These are phyloP conservation scores for Lethenteron reissneri DNA, from an alignment of 2,113 vertebrate species.

Conservation along the genomic window DNA sequence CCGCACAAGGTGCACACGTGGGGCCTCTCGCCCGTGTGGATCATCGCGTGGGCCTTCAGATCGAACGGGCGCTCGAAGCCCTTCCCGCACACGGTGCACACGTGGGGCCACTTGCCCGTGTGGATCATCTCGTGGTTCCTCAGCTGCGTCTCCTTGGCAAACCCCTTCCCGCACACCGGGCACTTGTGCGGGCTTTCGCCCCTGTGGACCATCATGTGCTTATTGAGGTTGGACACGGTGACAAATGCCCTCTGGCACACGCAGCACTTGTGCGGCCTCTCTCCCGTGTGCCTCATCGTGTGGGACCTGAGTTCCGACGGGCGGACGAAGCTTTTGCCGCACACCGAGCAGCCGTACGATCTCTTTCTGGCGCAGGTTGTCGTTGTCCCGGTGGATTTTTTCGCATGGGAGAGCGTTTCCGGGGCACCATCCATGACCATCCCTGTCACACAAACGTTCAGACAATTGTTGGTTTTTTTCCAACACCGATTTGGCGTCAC, in stretches of 20 bases:
- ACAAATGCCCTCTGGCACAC: background rate
- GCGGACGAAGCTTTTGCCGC: background rate
- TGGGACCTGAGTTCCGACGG: background rate
- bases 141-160: background rate
- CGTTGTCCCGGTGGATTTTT: too few species aligned
- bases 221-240: background rate
- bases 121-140: background rate
- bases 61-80: background rate
- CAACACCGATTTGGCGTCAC: too few species aligned
- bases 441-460: too few species aligned
- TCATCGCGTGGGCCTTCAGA: background rate
- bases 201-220: slow-evolving; percentile 3
- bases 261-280: background rate
- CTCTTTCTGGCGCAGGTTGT: too few species aligned
- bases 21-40: slow-evolving; percentile 53
- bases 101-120: background rate
- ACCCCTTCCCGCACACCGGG: background rate
- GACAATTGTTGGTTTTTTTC: too few species aligned
- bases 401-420: too few species aligned
- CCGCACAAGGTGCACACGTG: slow-evolving; percentile 75
- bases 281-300: background rate
- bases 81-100: background rate
- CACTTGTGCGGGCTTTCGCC: background rate
- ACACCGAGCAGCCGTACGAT: background rate
- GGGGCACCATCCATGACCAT: too few species aligned